A percentile compares a stretch with the other conserved stretches of the same genome.
Evolutionary conservation across 2,113 vertebrate genomes (phyloP).

Genomic region (Ammospiza nelsoni): DNA sequence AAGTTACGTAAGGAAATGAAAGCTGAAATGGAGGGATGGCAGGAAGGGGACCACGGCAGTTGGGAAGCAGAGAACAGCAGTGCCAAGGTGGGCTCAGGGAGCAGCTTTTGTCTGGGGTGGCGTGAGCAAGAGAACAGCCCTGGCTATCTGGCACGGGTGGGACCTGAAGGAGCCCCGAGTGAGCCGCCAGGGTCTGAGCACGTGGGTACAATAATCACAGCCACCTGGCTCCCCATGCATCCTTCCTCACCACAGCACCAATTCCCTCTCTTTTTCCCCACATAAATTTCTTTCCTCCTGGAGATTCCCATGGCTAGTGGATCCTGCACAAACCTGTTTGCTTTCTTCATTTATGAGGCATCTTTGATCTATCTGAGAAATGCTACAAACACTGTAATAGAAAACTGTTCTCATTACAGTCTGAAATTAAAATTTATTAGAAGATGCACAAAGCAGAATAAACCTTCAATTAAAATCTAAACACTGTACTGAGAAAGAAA

Average conservation of each 20-base stretch:
- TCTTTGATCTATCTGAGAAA: conserved; percentile 21
- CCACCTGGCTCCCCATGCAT: fast-evolving
- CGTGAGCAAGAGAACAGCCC: neutral
- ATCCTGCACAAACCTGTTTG: neutral
- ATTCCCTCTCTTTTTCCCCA: neutral
- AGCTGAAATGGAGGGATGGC: neutral
- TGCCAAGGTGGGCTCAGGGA: fast-evolving
- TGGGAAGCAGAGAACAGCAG: neutral
- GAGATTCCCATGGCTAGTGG: neutral
- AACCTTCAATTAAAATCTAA: conserved; percentile 75
- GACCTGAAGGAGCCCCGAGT: fast-evolving
- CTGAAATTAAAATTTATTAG: conserved; percentile 71
- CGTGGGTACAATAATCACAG: neutral
- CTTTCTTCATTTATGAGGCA: conserved; percentile 14
- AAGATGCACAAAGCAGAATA: conserved; percentile 68
- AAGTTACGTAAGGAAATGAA: neutral
- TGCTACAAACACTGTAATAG: neutral
- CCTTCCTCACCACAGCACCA: neutral
- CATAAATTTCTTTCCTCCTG: neutral
- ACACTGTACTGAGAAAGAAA: conserved; percentile 53
- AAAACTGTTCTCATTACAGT: conserved; percentile 56
- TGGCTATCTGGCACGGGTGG: fast-evolving
- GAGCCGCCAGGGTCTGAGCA: neutral
- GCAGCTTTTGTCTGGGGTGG: neutral
- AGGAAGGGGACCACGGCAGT: neutral